Conservation (phyloP, 1,140 invertebrate genomes). For the Drosophila bocki region DNA sequence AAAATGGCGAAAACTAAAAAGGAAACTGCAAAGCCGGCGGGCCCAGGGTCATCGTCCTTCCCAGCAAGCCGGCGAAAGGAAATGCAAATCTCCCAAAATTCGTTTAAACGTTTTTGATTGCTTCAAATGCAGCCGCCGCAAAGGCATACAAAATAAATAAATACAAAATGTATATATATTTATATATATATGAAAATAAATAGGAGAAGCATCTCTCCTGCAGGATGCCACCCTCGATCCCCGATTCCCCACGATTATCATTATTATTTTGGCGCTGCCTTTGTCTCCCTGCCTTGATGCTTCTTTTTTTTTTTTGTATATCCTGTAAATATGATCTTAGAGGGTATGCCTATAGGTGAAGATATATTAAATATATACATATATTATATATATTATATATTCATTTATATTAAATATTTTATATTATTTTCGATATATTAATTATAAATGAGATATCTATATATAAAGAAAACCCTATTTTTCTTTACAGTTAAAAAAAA, state of each 20-base stretch:
- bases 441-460: too few relatives aligned
- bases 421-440: too few relatives aligned
- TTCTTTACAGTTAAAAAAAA: too few relatives aligned
- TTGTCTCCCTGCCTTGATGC: conserved; percentile 31
- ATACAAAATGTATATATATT: conserved; percentile 6
- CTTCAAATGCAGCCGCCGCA: conserved; percentile 55
- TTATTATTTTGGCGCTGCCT: conserved; percentile 69
- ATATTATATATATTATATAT: too few relatives aligned
- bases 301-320: conserved; percentile 9
- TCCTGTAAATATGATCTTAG: not conserved
- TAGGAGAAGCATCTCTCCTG: not conserved
- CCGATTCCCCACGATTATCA: conserved; percentile 36
- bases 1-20: conserved; percentile 8
- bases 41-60: conserved; percentile 17
- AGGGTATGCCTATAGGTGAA: not conserved
- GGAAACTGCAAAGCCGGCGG: not conserved
- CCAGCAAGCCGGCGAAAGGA: conserved; percentile 15
- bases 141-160: conserved; percentile 61
- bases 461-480: too few relatives aligned
- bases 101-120: conserved; percentile 77
- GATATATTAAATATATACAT: too few relatives aligned
- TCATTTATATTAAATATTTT: too few relatives aligned
- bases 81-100: conserved; percentile 73
- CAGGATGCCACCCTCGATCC: not conserved
- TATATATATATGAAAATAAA: conserved; percentile 43